Base-by-base conservation (phyloP, 2,888 invertebrate species). In the Cordylochernes scorpioides region DNA sequence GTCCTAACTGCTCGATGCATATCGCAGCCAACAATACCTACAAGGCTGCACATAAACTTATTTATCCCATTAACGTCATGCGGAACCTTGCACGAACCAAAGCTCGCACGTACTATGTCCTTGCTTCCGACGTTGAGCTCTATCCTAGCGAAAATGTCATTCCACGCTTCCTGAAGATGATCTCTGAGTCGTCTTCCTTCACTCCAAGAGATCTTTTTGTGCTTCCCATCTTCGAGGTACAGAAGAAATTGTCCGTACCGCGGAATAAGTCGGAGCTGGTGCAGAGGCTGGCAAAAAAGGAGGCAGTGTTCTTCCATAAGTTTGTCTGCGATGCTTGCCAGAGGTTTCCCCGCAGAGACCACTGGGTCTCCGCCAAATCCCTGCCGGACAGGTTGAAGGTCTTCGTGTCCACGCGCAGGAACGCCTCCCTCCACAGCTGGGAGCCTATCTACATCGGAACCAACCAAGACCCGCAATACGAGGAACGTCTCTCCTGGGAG, bases 371-470 rank as follows among this genome's bases (percentile, higher is more conserved):
- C n/a, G n/a, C n/a, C n/a, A 33, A 38, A 6, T 25, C 16, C 8
- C 15, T 34, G 7, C 34, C 38, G 10, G 29, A 37, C 28, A n/a
- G 29, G 6, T 16, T 44, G 15, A 30, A 29, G 3, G 33, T 44
- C n/a, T 43, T 43, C 29, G 24, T 34, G 43, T 61, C 67, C 4
- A 65, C 68, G 0, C 62, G 61, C 41, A 55, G 72, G 22, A 69
- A 71, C 49, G 65, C 64, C 49, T 65, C 44, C 73, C 64, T 50
- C 61, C 71, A 17, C 73, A 74, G 50, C 6, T 84, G 84, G 84
- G 84, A 84, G 55, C 84, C 84, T 7, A 80, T 84, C 43, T 84
- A 73, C 48, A 78, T 86, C 35, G 82, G 84, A 12, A 80, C 80
- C 1, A 71, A 82, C 52, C 60, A 64, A 34, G 71, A 72, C 45